phyloP scores from a whole-genome alignment of 2,888 invertebrate genomes.

The Troides oblongomaculatus region DNA sequence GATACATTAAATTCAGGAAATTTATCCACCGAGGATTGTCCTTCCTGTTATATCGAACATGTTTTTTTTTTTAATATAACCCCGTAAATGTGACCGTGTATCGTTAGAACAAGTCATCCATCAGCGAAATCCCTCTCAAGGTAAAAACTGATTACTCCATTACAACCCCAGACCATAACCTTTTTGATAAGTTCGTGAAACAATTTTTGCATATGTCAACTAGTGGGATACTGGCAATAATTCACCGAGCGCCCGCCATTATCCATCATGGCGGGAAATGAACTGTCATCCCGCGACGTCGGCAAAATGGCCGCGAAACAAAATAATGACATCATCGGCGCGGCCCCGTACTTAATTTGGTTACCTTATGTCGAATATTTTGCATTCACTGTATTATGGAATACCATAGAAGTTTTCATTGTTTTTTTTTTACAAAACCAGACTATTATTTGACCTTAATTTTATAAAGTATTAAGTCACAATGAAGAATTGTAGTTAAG shows the following conservation, averaged over 20 bases:
- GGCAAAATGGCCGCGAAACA: constrained; percentile 63
- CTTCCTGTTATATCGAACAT: no score
- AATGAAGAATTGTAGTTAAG: no score
- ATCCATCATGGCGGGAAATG: constrained; percentile 77
- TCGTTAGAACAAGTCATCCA: constrained; percentile 35
- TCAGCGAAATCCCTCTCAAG: constrained; percentile 37
- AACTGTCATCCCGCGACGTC: constrained; percentile 65
- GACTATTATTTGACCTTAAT: no score
- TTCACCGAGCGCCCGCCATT: constrained; percentile 58
- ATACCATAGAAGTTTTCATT: no score
- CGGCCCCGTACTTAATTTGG: constrained; percentile 30
- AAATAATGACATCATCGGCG: constrained; percentile 50
- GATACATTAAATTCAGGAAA: no score
- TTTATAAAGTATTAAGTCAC: no score
- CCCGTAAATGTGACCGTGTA: constrained; percentile 6
- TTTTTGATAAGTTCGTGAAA: constrained; percentile 72
- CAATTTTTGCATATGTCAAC: constrained; percentile 80
- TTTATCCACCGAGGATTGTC: no score
- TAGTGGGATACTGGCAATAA: constrained; percentile 61
- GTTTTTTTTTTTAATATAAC: not conserved
- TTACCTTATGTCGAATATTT: constrained; percentile 21
- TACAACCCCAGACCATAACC: constrained; percentile 54
- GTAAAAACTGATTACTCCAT: constrained; percentile 56
- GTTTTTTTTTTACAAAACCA: no score
- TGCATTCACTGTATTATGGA: not conserved